A percentile compares a stretch with the other conserved stretches of the same genome.
These are phyloP conservation scores for Microtus pennsylvanicus DNA, from an alignment of 2,113 vertebrate genomes.

Conservation along the genomic window DNA sequence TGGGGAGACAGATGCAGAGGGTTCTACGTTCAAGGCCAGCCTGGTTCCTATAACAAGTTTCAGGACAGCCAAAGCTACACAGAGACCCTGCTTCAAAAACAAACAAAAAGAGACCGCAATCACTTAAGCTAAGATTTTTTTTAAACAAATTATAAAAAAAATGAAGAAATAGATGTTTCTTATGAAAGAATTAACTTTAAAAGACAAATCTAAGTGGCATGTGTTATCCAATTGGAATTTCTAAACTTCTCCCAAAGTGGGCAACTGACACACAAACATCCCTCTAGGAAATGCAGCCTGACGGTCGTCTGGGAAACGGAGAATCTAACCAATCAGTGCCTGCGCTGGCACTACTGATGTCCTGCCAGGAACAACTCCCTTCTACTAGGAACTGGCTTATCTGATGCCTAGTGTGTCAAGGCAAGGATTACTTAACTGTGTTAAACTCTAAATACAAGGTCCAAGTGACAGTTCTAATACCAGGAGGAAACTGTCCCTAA, in stretches of 20 bases:
- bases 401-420: conserved; percentile 3
- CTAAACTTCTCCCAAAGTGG: background rate
- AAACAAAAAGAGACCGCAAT: background rate
- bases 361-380: background rate
- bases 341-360: background rate
- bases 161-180: background rate
- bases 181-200: background rate
- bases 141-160: background rate
- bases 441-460: background rate
- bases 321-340: background rate
- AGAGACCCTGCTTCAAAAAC: background rate
- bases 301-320: background rate
- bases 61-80: too few species aligned
- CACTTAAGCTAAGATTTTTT: background rate
- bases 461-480: background rate
- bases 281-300: background rate
- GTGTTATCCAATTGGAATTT: background rate
- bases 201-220: background rate
- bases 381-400: conserved; percentile 24
- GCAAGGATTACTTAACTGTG: background rate
- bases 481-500: background rate
- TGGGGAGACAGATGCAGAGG: background rate
- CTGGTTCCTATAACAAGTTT: background rate
- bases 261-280: background rate
- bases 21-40: background rate